phyloP scores from a whole-genome alignment of 2,113 vertebrate species.

The Potamarius usumacintae region DNA sequence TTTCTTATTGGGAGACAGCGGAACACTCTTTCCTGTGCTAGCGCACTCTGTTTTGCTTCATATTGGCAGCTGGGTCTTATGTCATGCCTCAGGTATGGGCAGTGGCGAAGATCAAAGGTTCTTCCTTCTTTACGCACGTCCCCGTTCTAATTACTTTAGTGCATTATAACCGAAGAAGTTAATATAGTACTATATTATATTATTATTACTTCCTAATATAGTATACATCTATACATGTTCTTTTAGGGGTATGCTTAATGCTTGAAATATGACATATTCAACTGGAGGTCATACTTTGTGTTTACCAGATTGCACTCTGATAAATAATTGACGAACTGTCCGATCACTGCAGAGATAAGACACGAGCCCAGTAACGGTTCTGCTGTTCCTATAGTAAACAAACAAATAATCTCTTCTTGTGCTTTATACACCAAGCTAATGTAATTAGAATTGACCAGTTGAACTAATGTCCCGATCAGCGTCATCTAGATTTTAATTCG shows the following conservation, averaged over 20 bases:
- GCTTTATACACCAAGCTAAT: background rate
- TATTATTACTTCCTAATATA: conserved; percentile 31
- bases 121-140: conserved; percentile 51
- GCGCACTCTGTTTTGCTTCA: conserved; percentile 69
- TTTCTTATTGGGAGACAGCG: conserved; percentile 49
- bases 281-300: background rate
- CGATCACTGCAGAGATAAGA: conserved; percentile 64
- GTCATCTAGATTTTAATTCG: background rate
- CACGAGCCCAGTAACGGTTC: conserved; percentile 40
- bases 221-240: conserved; percentile 8
- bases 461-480: background rate
- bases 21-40: conserved; percentile 21
- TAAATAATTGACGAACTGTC: conserved; percentile 64
- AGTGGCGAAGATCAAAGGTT: conserved; percentile 67
- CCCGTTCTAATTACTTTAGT: conserved; percentile 59
- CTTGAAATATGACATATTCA: background rate
- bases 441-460: background rate
- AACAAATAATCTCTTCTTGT: background rate
- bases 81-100: conserved; percentile 73
- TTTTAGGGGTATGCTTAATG: background rate
- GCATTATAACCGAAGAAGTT: conserved; percentile 58
- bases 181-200: background rate
- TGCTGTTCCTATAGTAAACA: background rate
- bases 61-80: conserved; percentile 60
- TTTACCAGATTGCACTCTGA: conserved; percentile 51